Base-by-base conservation (phyloP, 2,888 invertebrate genomes). In the Drosophila kuntzei region DNA sequence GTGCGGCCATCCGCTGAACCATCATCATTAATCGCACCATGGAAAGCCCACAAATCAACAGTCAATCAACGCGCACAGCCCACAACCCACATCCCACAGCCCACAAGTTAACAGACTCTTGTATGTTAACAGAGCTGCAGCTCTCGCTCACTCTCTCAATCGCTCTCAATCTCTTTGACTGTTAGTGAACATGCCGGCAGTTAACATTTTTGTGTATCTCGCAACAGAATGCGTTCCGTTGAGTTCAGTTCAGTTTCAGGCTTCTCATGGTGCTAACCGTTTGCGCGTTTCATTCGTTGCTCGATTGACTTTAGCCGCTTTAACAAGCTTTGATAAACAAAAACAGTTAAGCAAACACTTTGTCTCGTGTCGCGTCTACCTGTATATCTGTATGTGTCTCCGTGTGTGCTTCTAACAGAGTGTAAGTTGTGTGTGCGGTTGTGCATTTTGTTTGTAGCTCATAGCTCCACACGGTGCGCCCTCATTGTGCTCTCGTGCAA, bases 401-500 rank as follows among this genome's bases (percentile, higher is more conserved):
- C 51, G 51, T 61, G 53, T 63, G 49, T 66, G 37, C 29, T 49
- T 50, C 22, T 50, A 50, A 50, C 50, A 22, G 47, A 57, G 58
- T 75, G 61, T 60, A 50, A 50, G 63, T 59, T 37, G 47, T 47
- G 29, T 50, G 59, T 62, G 54, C 54, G 32, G 51, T 61, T 71
- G 57, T 57, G 72, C 68, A 71, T 57, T 76, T 62, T 57, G 54
- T 63, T 71, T 66, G 51, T 61, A 59, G 18, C 47, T 47, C 18
- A n/a, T 54, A 41, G 55, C 53, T 71, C 53, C 77, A 77, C 69
- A 68, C 74, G 66, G 75, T 87, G 73, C 89, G 84, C 89, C 85
- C 85, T 89, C 85, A 89, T 85, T 85, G 85, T 85, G 85, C 85
- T 89, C 85, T 85, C 81, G 85, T 89, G 85, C 89, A 85, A 81